phyloP scores from a whole-genome alignment of 2,113 vertebrate genomes.

The Neomonachus schauinslandi region DNA sequence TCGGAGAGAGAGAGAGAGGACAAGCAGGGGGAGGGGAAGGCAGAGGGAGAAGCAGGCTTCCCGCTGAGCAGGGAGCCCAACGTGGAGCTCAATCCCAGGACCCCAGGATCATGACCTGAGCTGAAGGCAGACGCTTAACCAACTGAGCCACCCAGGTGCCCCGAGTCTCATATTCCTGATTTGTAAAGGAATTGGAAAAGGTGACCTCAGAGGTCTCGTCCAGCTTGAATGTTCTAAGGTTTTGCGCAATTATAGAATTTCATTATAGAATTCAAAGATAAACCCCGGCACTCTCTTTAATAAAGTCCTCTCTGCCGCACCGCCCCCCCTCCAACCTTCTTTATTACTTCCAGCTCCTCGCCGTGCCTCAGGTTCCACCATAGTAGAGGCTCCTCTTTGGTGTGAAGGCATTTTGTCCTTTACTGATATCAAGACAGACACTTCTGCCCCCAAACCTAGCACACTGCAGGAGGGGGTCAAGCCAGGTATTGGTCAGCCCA shows the following conservation, averaged over 20 bases:
- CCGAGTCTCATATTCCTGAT: not conserved
- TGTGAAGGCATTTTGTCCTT: not conserved
- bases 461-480: not conserved
- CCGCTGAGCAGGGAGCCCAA: too few relatives aligned
- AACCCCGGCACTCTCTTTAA: not conserved
- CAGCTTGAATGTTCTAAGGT: not conserved
- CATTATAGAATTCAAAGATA: not conserved
- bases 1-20: too few relatives aligned
- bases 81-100: too few relatives aligned
- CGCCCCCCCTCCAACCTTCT: not conserved
- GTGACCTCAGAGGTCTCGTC: not conserved
- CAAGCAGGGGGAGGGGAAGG: too few relatives aligned
- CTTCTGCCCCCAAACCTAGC: not conserved
- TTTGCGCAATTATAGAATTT: not conserved
- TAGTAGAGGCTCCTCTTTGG: not conserved
- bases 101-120: too few relatives aligned
- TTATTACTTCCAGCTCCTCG: not conserved
- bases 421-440: not conserved
- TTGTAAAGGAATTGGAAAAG: not conserved
- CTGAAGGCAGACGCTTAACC: too few relatives aligned
- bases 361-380: accelerated
- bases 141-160: too few relatives aligned
- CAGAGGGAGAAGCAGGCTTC: too few relatives aligned
- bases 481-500: not conserved
- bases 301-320: accelerated